phyloP scores from a whole-genome alignment of 2,888 invertebrate species.

The Tipula helvola region DNA sequence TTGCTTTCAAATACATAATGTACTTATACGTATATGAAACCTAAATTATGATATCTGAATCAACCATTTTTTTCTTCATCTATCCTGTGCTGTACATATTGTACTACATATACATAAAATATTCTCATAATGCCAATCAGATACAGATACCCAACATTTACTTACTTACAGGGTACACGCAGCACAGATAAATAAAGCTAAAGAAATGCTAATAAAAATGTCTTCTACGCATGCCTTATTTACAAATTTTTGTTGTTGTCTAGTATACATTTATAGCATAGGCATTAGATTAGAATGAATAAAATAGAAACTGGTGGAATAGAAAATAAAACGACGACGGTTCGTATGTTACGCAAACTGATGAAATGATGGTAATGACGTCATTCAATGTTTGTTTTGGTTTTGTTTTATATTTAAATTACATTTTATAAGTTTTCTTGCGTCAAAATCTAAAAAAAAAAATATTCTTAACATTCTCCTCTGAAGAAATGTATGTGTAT shows the following conservation, averaged over 20 bases:
- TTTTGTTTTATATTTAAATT: background rate
- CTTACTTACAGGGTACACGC: background rate
- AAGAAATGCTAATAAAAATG: background rate
- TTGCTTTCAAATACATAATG: background rate
- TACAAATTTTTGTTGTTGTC: background rate
- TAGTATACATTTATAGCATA: background rate
- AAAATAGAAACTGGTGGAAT: background rate
- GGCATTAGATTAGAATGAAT: background rate
- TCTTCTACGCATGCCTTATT: background rate
- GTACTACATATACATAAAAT: background rate
- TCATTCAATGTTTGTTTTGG: background rate
- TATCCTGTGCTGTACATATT: background rate
- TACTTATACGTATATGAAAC: background rate
- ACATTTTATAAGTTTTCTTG: background rate
- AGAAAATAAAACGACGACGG: background rate
- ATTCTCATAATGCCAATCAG: background rate
- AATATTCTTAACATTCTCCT: background rate
- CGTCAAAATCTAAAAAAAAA: background rate
- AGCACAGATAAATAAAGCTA: background rate
- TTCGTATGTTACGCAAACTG: background rate
- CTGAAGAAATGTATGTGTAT: background rate
- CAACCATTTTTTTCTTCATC: background rate
- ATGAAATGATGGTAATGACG: background rate
- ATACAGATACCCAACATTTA: background rate
- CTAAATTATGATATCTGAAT: background rate